Base-by-base conservation (phyloP, 2,113 vertebrate species). In the Mormoops blainvillei region DNA sequence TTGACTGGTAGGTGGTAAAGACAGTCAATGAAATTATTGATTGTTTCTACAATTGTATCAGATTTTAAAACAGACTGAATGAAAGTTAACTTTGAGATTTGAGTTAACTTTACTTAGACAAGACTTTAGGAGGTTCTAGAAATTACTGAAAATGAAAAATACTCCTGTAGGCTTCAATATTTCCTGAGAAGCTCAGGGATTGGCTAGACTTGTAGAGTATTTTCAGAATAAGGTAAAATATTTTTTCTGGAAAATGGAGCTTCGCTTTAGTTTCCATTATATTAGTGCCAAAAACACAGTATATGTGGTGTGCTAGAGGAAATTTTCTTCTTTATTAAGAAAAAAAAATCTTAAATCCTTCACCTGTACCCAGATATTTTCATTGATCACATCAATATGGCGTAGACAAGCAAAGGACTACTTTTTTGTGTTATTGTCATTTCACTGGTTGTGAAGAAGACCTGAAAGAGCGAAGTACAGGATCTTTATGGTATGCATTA, bases 401-500 rank as follows among this genome's bases (percentile, higher is more conserved):
- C 83, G 63, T 43, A 91, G 63, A 38, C 54, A 73, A 91, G 84
- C 87, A 91, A 63, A 91, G 83, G 92, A 63, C 74, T 71, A 36
- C 82, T 89, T 96, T 97, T 89, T 91, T 84, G 31, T 94, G 78
- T 97, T 86, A 10, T 36, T 94, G 95, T 97, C 91, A 41, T 85
- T 93, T 94, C 94, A 73, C 85, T 92, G 93, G 96, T 85, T 89
- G 85, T 93, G 96, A 91, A 89, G 94, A 87, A 92, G 87, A 58
- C 81, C 56, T 77, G 76, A 70, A 70, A 96, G 90, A 93, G 95
- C 95, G 91, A 96, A 94, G 78, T 91, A 78, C 48, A 74, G 82
- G 85, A 84, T 94, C 94, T 96, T 97, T 97, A 97, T 96, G 86
- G 97, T 96, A 76, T 38, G 87, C 91, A 54, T 96, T 84, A 94